These are phyloP conservation scores for Uromys caudimaculatus DNA, from an alignment of 2,797 vertebrate genomes.

Conservation along the genomic window DNA sequence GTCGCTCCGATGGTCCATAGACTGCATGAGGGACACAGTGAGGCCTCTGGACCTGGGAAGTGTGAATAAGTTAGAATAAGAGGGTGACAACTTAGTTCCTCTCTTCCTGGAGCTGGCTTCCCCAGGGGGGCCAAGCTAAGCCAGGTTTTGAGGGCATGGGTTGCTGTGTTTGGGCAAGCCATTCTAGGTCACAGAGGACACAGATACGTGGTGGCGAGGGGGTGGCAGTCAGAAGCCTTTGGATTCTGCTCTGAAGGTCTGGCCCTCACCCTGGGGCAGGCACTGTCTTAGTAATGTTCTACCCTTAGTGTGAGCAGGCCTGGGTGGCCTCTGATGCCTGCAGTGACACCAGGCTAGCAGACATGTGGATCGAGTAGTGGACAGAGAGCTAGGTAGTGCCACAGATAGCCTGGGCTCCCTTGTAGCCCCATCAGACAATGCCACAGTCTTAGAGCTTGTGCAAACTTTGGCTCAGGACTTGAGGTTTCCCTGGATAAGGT, in stretches of 20 bases:
- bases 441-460: background rate
- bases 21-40: background rate
- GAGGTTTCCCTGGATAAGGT: background rate
- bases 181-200: fast-evolving
- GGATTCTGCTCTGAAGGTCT: background rate
- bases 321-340: no score
- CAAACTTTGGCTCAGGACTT: background rate
- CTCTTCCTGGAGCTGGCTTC: background rate
- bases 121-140: background rate
- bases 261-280: background rate
- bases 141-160: background rate
- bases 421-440: no score
- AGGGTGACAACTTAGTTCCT: background rate
- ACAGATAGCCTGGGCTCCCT: background rate
- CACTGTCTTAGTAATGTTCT: background rate
- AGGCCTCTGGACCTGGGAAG: background rate
- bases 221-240: background rate
- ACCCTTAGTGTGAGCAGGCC: background rate
- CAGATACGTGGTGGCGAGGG: fast-evolving
- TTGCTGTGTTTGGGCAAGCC: background rate
- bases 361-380: no score
- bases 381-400: no score
- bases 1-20: background rate
- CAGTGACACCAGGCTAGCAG: no score
- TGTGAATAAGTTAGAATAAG: background rate